Evolutionary conservation across 37 sponge, comb jelly and placozoan genomes (phyloP), one percentile per base, ranked within the genome.

Genomic region (Chondrosia reniformis): DNA sequence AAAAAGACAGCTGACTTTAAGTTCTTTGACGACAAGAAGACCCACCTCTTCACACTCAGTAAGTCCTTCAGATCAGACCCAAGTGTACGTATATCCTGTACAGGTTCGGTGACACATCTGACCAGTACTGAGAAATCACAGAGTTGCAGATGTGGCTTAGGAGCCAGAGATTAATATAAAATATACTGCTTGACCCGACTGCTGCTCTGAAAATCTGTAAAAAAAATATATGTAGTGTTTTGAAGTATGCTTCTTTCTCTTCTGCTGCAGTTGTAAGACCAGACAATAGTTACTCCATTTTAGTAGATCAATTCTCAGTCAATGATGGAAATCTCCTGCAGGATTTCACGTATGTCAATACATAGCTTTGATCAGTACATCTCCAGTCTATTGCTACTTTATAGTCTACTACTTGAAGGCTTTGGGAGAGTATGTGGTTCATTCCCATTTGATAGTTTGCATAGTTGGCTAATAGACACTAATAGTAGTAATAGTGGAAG

Each of bases 1-100:
- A 94, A 94, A 71, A 84, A 85, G 52, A 69, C 96, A 1, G 37
- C 78, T 8, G 69, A 63, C 10, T 72, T 81, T 52, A 82, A 74
- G 37, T 87, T 93, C 71, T 92, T 98, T 59, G 69, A 79, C 55
- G 99, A 98, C 80, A 86, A 86, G 65, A 92, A 85, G 61, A 92
- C 96, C 41, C 98, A 97, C 63, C 67, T 94, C 7, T 88, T 90
- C 62, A 86, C 87, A n/a, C 80, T 95, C 21, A 42, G 90, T 89
- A 33, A 76, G 92, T 56, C 17, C 46, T 74, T 21, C 33, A 82
- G 57, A 15, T 38, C 52, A 41, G 37, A 69, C 33, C 46, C 33
- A 19, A 33, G 38, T 67, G 80, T 69, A 6, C 7, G 31, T 22
- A 30, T 78, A 12, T 38, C 33, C 73, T 28, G 37, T 19, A 6